Conservation (phyloP, 30 jellyfish, hydroid and myxozoan species). For the Turritopsis rubra region DNA sequence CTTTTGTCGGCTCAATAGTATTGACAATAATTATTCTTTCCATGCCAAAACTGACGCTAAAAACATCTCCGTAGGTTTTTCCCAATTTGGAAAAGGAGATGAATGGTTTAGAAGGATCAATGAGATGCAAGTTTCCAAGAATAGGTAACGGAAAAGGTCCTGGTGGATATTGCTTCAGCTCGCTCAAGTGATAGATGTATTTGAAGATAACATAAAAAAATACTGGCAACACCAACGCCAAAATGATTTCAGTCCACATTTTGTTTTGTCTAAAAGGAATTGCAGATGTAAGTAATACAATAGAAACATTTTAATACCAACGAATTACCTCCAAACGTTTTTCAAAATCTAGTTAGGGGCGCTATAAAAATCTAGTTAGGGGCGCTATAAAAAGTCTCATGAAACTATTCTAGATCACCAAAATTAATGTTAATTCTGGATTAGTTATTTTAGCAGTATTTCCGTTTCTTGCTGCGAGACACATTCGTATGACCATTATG, state of each 20-base stretch:
- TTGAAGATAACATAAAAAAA: not conserved
- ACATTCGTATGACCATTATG: no score
- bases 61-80: slow-evolving; percentile 55
- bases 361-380: no score
- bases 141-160: slow-evolving; percentile 84
- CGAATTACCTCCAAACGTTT: no score
- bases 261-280: not conserved
- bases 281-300: no score
- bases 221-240: not conserved
- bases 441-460: no score
- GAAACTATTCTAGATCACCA: no score
- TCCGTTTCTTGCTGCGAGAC: no score
- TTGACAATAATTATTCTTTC: slow-evolving; percentile 56
- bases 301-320: no score
- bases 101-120: slow-evolving; percentile 28
- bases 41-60: slow-evolving; percentile 62
- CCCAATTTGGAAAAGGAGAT: slow-evolving; percentile 30
- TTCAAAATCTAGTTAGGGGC: no score
- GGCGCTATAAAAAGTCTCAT: no score
- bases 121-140: slow-evolving; percentile 60
- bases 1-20: slow-evolving; percentile 45
- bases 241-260: not conserved
- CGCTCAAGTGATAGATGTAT: slow-evolving; percentile 42
- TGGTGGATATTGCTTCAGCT: slow-evolving; percentile 49
- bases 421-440: no score